Conservation (phyloP, 2,888 invertebrate species). For the Plagodis dolabraria region DNA sequence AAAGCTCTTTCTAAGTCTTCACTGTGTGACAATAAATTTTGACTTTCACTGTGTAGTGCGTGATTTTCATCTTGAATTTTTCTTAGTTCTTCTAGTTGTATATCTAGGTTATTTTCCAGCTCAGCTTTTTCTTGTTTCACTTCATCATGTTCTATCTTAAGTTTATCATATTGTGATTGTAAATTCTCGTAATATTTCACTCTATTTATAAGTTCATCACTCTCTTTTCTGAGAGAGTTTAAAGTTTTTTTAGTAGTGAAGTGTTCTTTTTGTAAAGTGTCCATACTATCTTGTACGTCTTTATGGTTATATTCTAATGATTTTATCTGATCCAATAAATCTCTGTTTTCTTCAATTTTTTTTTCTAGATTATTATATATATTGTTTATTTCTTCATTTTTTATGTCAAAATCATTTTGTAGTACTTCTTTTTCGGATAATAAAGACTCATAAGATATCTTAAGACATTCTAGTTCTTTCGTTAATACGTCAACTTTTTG, state of each 20-base stretch:
- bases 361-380: slow-evolving; percentile 52
- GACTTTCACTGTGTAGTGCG: slow-evolving; percentile 53
- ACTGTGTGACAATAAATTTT: slow-evolving; percentile 53
- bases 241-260: slow-evolving; percentile 47
- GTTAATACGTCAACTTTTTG: slow-evolving; percentile 42
- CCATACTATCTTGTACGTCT: slow-evolving; percentile 43
- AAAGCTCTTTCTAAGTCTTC: slow-evolving; percentile 65
- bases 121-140: slow-evolving; percentile 56
- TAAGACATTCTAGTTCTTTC: slow-evolving; percentile 44
- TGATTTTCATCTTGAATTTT: slow-evolving; percentile 55
- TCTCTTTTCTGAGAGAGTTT: slow-evolving; percentile 54
- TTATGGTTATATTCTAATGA: slow-evolving; percentile 46
- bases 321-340: slow-evolving; percentile 48
- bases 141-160: slow-evolving; percentile 50
- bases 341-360: slow-evolving; percentile 59
- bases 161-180: slow-evolving; percentile 51
- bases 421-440: slow-evolving; percentile 49
- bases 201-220: slow-evolving; percentile 51
- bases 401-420: slow-evolving; percentile 48
- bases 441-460: slow-evolving; percentile 44
- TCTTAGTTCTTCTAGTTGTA: slow-evolving; percentile 46
- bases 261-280: slow-evolving; percentile 54
- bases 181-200: slow-evolving; percentile 54
- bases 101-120: slow-evolving; percentile 52
- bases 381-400: slow-evolving; percentile 53